Evolutionary conservation across 2,797 vertebrate species (phyloP).

Genomic region (Danio aesculapii): DNA sequence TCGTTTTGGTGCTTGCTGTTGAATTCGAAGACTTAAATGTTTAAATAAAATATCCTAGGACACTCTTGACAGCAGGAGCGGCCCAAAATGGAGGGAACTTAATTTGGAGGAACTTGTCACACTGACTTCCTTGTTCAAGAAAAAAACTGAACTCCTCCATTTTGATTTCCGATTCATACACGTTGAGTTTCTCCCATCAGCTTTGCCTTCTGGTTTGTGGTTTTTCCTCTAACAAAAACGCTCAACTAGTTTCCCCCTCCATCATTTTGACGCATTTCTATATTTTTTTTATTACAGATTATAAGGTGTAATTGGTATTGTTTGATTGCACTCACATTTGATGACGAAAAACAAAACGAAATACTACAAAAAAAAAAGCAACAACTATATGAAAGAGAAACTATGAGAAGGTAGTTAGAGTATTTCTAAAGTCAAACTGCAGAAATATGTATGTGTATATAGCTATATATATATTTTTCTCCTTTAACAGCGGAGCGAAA

Average conservation of each 20-base stretch:
- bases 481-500: conserved; percentile 34
- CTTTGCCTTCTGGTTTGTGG: conserved; percentile 57
- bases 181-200: conserved; percentile 36
- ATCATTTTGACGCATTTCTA: conserved; percentile 75
- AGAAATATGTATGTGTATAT: conserved; percentile 57
- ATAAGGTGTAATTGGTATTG: conserved; percentile 88
- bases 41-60: conserved; percentile 13
- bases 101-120: conserved; percentile 18
- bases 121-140: neutral
- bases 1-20: conserved; percentile 68
- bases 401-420: conserved; percentile 65
- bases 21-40: conserved; percentile 13
- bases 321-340: conserved; percentile 88
- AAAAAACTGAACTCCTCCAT: conserved; percentile 4
- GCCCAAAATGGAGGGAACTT: conserved; percentile 43
- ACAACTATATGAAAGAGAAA: conserved; percentile 79
- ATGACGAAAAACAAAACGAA: conserved; percentile 85
- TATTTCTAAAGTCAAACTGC: conserved; percentile 66
- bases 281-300: conserved; percentile 68
- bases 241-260: conserved; percentile 41
- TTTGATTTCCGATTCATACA: conserved; percentile 1
- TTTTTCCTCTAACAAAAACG: conserved; percentile 43
- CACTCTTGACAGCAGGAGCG: conserved; percentile 40
- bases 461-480: conserved; percentile 45
- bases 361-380: conserved; percentile 78